Evolutionary conservation across 2,888 invertebrate genomes (phyloP), one percentile per base, ranked within the genome.

Genomic region (Blastobasis adustella): DNA sequence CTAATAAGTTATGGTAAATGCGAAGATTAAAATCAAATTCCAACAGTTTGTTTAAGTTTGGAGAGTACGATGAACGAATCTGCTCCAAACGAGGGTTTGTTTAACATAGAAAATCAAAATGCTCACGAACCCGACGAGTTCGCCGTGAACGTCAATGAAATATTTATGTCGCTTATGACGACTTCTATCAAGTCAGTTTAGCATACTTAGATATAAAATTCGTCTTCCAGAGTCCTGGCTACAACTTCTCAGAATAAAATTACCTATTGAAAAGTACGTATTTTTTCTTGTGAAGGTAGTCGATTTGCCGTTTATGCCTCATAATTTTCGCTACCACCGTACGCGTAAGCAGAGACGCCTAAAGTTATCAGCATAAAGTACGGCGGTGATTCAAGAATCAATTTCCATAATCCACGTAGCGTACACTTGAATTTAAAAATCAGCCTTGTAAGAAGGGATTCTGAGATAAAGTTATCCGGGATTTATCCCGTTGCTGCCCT

Each of bases 361-460:
- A 53, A 49, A 50, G 50, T 54, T 51, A 40, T 51, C 51, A 51
- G 47, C 50, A 43, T 46, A 52, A 54, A 54, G 49, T 41, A 45
- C 50, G 64, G 59, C 67, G 65, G 69, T 69, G 63, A 70, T 69
- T 73, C 69, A 59, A 56, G 67, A 71, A 73, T 75, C 70, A 69
- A 76, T 78, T 79, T 77, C 65, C 77, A 78, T 78, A 78, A 74
- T 71, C 72, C 71, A 71, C 69, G 69, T 66, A 61, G 62, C 65
- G 64, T 69, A 63, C 65, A 71, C 71, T 72, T 62, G 70, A 76
- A 72, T 82, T 77, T 78, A 70, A 79, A 80, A 80, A 76, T 76
- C 73, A 67, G 67, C 64, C 62, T 66, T 69, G 64, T 66, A 69
- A 73, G 71, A 69, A 66, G 65, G 67, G 71, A 71, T 73, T 71